Conservation (phyloP, 2,888 invertebrate genomes). For the Panorpa germanica region DNA sequence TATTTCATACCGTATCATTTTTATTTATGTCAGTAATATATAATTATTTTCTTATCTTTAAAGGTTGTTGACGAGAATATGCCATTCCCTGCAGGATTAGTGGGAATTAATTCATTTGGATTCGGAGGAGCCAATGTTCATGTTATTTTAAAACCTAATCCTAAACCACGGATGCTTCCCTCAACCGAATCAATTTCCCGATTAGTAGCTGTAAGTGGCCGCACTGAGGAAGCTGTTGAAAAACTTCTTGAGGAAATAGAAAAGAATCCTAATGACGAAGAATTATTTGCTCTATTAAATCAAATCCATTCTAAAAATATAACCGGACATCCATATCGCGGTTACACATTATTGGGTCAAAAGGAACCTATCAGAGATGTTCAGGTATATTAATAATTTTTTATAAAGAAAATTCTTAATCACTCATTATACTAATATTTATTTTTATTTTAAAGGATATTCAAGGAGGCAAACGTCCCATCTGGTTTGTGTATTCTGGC, state of each 20-base stretch:
- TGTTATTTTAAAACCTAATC: constrained; percentile 62
- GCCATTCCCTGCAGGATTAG: constrained; percentile 79
- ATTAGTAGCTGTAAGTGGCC: constrained; percentile 61
- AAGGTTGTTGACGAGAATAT: constrained; percentile 66
- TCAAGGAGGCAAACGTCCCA: constrained; percentile 46
- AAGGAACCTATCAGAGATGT: constrained; percentile 30
- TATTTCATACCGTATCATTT: too few relatives aligned
- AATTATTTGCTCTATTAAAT: constrained; percentile 58
- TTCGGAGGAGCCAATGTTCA: constrained; percentile 98
- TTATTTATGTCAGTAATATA: background rate
- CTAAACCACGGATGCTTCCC: constrained; percentile 41
- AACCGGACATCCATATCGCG: constrained; percentile 61
- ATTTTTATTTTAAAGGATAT: constrained; percentile 17
- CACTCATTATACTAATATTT: too few relatives aligned
- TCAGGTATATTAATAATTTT: constrained; percentile 17
- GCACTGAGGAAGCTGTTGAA: constrained; percentile 63
- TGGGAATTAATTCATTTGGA: constrained; percentile 91
- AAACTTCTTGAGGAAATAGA: constrained; percentile 41
- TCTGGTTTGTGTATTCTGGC: constrained; percentile 93
- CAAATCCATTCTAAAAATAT: constrained; percentile 51
- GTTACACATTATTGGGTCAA: constrained; percentile 54
- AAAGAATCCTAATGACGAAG: constrained; percentile 41
- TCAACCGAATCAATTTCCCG: constrained; percentile 39
- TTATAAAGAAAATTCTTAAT: constrained; percentile 6
- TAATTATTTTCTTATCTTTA: too few relatives aligned